These are phyloP conservation scores for Ruditapes philippinarum DNA, from an alignment of 1,140 invertebrate species.

Conservation along the genomic window DNA sequence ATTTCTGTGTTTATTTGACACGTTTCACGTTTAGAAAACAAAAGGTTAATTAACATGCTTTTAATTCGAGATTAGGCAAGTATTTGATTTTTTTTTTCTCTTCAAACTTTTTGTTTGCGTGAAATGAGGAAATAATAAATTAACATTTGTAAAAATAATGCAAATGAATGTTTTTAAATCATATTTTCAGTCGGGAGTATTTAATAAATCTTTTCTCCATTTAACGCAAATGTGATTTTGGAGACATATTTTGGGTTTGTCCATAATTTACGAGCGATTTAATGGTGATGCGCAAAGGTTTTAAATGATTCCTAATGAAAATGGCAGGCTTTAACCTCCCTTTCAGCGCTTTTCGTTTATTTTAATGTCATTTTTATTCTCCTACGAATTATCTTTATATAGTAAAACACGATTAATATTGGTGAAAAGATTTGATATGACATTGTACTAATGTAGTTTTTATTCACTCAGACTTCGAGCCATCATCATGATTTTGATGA, in stretches of 20 bases:
- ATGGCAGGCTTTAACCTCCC: background rate
- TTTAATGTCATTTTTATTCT: slow-evolving; percentile 10
- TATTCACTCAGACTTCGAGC: too few relatives aligned
- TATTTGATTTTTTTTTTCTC: too few relatives aligned
- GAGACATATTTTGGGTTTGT: slow-evolving; percentile 8
- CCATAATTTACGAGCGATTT: slow-evolving; percentile 4
- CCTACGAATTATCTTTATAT: background rate
- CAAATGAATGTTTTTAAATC: slow-evolving; percentile 13
- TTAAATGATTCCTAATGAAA: background rate
- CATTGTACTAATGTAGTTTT: background rate
- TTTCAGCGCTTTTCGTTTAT: background rate
- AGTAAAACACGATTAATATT: background rate
- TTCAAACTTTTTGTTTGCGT: background rate
- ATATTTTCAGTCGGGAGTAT: background rate
- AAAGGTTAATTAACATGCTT: too few relatives aligned
- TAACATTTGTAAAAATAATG: slow-evolving; percentile 19
- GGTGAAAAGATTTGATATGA: background rate
- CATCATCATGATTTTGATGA: too few relatives aligned
- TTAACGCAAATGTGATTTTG: slow-evolving; percentile 12
- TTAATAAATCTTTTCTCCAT: slow-evolving; percentile 23
- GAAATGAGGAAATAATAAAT: slow-evolving; percentile 33
- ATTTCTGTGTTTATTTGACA: too few relatives aligned
- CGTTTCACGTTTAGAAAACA: too few relatives aligned
- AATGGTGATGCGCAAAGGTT: background rate
- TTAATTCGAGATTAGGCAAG: too few relatives aligned